Evolutionary conservation across 2,113 vertebrate species (phyloP), one percentile per base, ranked within the genome.

Genomic region (Toxostoma redivivum): DNA sequence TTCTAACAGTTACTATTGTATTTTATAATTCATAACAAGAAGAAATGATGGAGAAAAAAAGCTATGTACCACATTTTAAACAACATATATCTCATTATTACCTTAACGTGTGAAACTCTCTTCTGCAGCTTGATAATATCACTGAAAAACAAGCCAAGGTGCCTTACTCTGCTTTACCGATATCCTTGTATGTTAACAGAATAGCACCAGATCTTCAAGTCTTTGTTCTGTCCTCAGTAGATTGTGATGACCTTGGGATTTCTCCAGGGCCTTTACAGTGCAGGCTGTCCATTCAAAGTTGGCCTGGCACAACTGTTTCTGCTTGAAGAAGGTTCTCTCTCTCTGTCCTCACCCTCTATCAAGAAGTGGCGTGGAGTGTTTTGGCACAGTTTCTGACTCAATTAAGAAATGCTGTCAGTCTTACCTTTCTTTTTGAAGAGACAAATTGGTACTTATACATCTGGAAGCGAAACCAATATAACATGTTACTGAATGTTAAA

Each of bases 361-460:
- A 70, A 66, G 33, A 70, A 77, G 87, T 44, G n/a, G 37, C 10
- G n/a, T 28, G 50, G 70, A 70, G 50, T 4, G 1, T 92, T 94
- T 88, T 88, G 87, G 81, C 87, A 93, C 80, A 94, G 66, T 50
- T 80, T 28, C 67, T 15, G 31, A 56, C 66, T 95, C 85, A 54
- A n/a, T 95, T 95, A 90, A 66, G 83, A 70, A 92, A 73, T n/a
- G 30, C 66, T 88, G 71, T 94, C 81, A 86, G 54, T 89, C 66
- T 91, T 91, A 56, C 72, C 70, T 92, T 86, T 85, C 56, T 51
- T 84, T 95, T 82, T 54, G 47, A 91, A 77, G 60, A 88, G 81
- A 88, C 81, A 95, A 94, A 96, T 85, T 95, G 81, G 90, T 93
- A 71, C 90, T 94, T 95, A 61, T 22, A 66, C 74, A 73, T 92